Percentiles rank a stretch among this genome's conserved stretches.
Conservation (phyloP, 2,797 vertebrate genomes). For the Amniataba percoides region DNA sequence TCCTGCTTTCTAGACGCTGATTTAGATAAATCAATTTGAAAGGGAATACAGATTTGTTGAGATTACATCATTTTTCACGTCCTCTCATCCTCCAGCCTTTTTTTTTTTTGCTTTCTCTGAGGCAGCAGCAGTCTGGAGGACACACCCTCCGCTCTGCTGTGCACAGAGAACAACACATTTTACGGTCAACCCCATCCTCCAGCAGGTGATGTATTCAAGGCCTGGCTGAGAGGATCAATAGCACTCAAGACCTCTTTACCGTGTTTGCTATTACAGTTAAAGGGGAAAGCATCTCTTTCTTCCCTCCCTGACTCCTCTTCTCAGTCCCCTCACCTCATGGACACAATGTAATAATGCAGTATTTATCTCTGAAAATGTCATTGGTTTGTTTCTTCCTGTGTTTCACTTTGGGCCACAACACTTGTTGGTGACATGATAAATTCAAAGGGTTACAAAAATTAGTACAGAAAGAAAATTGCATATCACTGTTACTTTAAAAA, state of each 20-base stretch:
- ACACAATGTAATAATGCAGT: neutral
- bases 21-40: neutral
- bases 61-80: neutral
- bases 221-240: constrained; percentile 74
- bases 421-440: neutral
- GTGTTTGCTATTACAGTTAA: constrained; percentile 50
- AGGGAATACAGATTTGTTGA: constrained; percentile 6
- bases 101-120: neutral
- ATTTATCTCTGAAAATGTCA: neutral
- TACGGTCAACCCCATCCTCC: constrained; percentile 45
- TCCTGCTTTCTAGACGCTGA: neutral
- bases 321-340: neutral
- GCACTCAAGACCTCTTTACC: constrained; percentile 69
- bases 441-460: constrained; percentile 15
- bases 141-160: constrained; percentile 26
- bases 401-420: constrained; percentile 19
- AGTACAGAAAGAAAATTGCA: neutral
- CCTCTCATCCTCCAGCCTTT: neutral
- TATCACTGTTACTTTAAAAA: neutral
- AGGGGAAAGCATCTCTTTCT: constrained; percentile 28
- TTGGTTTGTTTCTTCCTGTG: neutral
- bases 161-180: constrained; percentile 30
- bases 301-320: neutral
- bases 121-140: constrained; percentile 8
- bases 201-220: constrained; percentile 31